phyloP scores from a whole-genome alignment of 2,888 invertebrate species.

The Brachylomia viminalis region DNA sequence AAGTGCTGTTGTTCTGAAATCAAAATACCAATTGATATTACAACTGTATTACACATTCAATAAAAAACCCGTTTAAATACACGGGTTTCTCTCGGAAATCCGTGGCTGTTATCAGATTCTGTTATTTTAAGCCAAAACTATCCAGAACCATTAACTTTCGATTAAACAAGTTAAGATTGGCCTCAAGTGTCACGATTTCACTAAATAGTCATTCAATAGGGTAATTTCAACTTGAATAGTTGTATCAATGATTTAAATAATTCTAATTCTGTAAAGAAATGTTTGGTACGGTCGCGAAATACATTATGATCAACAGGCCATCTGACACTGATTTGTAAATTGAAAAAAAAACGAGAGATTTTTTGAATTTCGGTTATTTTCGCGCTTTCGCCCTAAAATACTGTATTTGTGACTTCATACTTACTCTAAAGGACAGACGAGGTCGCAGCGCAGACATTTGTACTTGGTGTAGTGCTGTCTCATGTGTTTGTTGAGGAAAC shows the following conservation, averaged over 20 bases:
- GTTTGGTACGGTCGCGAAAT: not conserved
- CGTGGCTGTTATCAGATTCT: not conserved
- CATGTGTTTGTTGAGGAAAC: slow-evolving; percentile 72
- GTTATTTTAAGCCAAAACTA: not conserved
- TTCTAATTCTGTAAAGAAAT: not conserved
- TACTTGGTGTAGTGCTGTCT: slow-evolving; percentile 78
- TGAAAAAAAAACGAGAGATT: not conserved
- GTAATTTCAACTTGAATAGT: not conserved
- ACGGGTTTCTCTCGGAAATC: too few relatives aligned
- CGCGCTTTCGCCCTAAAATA: not conserved
- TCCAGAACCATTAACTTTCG: not conserved
- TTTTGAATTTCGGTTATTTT: not conserved
- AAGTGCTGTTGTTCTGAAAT: slow-evolving; percentile 81
- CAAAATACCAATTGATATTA: slow-evolving; percentile 2
- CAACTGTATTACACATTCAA: too few relatives aligned
- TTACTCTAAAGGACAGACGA: slow-evolving; percentile 82
- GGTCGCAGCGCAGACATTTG: slow-evolving; percentile 78
- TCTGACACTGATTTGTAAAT: not conserved
- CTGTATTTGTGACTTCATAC: slow-evolving; percentile 59
- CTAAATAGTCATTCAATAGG: not conserved
- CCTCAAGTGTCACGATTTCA: not conserved
- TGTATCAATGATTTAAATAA: too few relatives aligned
- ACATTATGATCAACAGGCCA: not conserved
- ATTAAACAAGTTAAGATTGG: not conserved
- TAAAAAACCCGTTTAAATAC: too few relatives aligned